These are phyloP conservation scores for Oikopleura albicans DNA, from an alignment of 23 tunicate species.

Conservation along the genomic window DNA sequence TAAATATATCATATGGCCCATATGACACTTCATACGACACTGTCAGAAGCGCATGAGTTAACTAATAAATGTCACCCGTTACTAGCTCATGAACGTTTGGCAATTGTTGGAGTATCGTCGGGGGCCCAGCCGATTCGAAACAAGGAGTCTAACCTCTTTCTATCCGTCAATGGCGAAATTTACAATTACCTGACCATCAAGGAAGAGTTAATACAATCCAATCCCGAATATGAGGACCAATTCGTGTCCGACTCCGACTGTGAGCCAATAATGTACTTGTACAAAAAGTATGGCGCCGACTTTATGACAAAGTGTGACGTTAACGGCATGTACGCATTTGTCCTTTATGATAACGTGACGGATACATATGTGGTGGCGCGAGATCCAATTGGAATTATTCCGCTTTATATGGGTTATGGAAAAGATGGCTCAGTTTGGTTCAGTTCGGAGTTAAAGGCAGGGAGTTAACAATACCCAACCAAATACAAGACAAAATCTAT, in stretches of 20 bases:
- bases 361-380: background rate
- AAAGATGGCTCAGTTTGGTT: background rate
- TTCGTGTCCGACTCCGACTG: background rate
- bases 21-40: no score
- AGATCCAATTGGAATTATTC: background rate
- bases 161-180: background rate
- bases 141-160: background rate
- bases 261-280: background rate
- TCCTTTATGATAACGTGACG: background rate
- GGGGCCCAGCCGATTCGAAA: background rate
- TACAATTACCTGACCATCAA: background rate
- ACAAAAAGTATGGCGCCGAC: background rate
- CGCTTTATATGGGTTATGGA: background rate
- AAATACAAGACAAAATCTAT: no score
- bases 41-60: no score
- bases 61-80: no score
- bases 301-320: background rate
- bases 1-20: no score
- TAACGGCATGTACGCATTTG: background rate
- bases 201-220: background rate
- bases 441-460: background rate
- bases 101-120: background rate
- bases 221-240: background rate
- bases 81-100: slow-evolving; percentile 1
- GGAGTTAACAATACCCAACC: no score